Evolutionary conservation across 2,113 vertebrate genomes (phyloP).

Genomic region (Stigmatopora nigra): DNA sequence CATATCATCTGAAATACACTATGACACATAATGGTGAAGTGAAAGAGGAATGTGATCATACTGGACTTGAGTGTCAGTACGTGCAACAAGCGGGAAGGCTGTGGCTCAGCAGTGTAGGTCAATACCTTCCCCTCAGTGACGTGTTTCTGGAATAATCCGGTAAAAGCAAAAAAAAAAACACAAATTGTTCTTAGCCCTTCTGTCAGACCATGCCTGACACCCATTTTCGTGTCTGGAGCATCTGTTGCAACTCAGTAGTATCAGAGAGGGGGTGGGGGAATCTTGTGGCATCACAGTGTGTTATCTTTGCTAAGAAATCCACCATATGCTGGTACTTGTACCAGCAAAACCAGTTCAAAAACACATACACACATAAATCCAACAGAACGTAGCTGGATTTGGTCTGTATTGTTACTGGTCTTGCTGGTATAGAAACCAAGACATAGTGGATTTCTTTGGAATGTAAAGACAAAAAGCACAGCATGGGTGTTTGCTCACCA

Average conservation of each 20-base stretch:
- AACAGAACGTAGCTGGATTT: too few relatives aligned
- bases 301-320: conserved; percentile 9
- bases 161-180: conserved; percentile 36
- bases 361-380: too few relatives aligned
- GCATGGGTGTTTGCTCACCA: conserved; percentile 54
- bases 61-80: conserved; percentile 13
- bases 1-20: conserved; percentile 4
- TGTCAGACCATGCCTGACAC: conserved; percentile 28
- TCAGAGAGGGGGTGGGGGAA: conserved; percentile 56
- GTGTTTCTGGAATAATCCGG: conserved; percentile 46
- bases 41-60: conserved; percentile 19
- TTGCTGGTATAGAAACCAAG: too few relatives aligned
- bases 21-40: conserved; percentile 47
- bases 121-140: conserved; percentile 48
- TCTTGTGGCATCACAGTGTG: conserved; percentile 42
- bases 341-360: too few relatives aligned
- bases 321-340: too few relatives aligned
- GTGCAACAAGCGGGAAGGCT: conserved; percentile 35
- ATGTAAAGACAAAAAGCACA: conserved; percentile 37
- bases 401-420: too few relatives aligned
- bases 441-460: too few relatives aligned
- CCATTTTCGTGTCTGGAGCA: conserved; percentile 51
- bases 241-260: conserved; percentile 45
- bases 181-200: conserved; percentile 20
- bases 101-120: conserved; percentile 27